Base-by-base conservation (phyloP, 1,140 invertebrate genomes). In the Achatina immaculata region DNA sequence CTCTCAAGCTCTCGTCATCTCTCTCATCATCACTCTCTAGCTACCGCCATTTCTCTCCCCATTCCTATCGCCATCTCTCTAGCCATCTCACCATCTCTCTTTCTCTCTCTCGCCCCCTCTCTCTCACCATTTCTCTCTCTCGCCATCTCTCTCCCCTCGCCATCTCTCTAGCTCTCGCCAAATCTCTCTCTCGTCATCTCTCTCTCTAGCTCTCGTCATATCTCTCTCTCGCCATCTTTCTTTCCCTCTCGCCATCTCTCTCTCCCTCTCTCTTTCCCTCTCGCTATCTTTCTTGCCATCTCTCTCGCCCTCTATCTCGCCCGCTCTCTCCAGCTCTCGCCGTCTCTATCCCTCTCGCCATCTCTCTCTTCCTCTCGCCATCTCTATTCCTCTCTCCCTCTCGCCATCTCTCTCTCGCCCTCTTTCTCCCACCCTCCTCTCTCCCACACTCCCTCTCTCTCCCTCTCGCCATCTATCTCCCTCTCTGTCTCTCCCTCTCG, bases 151-250 rank as follows among this genome's bases (percentile, higher is more conserved):
- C 19, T 19, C 7, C 65, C 40, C 9, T 72, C 31, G 34, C 9
- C 40, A 9, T 72, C 9, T 72, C 31, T 72, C 9, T 72, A 9
- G 34, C 9, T 72, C 31, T 72, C 9, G 34, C 31, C 40, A 43
- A 38, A 9, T 72, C 9, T 72, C 19, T 72, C 9, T 40, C 31
- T 72, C 9, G 34, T 28, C 28, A n/a, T 34, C 34, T 68, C 14
- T 68, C 65, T 34, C 14, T 34, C 65, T 68, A n/a, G 14, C 65
- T 68, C 14, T 68, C 65, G 14, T 11, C 31, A 14, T 72, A 11
- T 72, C 38, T 40, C 38, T 38, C 38, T 72, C 69, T 72, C 28
- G 34, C 69, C 40, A 11, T 72, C 69, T 72, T 14, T 72, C 31
- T 11, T 66, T 31, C 31, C 14, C 28, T 66, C 65, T 66, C 14